phyloP scores from a whole-genome alignment of 2,113 vertebrate species.

The Odontophorus gujanensis region DNA sequence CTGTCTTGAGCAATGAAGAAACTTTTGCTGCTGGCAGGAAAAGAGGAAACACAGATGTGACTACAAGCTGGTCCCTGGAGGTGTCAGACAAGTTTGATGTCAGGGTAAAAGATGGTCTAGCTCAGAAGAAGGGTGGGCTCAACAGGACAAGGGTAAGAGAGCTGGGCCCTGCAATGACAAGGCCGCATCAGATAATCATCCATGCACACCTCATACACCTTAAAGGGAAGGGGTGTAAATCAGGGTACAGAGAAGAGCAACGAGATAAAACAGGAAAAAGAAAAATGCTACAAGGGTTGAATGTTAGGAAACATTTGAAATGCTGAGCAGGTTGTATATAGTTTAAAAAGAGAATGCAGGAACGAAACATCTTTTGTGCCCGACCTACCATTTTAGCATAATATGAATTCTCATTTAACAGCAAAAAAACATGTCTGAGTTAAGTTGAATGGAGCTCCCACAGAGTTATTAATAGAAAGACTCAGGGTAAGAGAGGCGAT shows the following conservation, averaged over 20 bases:
- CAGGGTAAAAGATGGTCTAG: not conserved
- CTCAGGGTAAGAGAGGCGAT: constrained; percentile 4
- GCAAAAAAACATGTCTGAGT: not conserved
- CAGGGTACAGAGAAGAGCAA: not conserved
- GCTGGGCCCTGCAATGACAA: not conserved
- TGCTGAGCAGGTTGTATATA: not conserved
- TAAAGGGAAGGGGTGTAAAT: not conserved
- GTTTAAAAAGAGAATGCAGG: not conserved
- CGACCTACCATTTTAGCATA: not conserved
- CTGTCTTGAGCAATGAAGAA: not conserved
- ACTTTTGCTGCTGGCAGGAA: not conserved
- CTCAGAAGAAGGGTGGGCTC: not conserved
- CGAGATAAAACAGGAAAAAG: not conserved
- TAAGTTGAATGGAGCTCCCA: not conserved
- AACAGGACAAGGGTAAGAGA: not conserved
- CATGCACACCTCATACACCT: not conserved
- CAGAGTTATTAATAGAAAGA: constrained; percentile 21
- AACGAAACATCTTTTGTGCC: not conserved
- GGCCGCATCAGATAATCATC: not conserved
- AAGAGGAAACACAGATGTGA: not conserved
- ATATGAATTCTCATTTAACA: not conserved
- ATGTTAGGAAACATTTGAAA: not conserved
- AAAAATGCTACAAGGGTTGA: not conserved
- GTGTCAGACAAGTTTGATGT: not conserved
- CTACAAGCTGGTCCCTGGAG: not conserved